phyloP scores from a whole-genome alignment of 1,140 invertebrate genomes.

The Zaprionus ghesquierei region DNA sequence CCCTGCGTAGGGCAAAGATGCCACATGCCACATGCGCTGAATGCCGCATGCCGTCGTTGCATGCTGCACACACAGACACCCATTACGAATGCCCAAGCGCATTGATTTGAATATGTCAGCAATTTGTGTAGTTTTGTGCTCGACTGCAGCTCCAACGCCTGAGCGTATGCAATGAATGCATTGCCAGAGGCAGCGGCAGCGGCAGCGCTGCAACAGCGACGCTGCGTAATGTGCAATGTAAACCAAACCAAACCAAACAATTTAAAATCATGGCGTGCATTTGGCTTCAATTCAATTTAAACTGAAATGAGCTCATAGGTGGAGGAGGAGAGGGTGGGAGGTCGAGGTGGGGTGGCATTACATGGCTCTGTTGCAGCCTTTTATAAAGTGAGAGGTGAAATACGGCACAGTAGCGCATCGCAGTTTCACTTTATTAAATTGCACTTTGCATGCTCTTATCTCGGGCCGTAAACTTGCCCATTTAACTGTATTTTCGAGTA shows the following conservation, averaged over 20 bases:
- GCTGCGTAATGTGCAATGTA: constrained; percentile 76
- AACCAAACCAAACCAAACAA: constrained; percentile 80
- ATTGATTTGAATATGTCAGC: constrained; percentile 81
- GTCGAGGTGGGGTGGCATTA: neutral
- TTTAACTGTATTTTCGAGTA: neutral
- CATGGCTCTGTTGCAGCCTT: constrained; percentile 1
- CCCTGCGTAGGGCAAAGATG: constrained; percentile 41
- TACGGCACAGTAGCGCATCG: neutral
- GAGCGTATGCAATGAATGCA: constrained; percentile 25
- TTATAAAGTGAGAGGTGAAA: constrained; percentile 25
- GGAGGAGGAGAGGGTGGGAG: neutral
- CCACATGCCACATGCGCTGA: constrained; percentile 20
- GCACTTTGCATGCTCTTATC: constrained; percentile 7
- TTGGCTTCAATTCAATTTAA: constrained; percentile 81
- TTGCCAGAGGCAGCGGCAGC: neutral
- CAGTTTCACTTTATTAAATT: constrained; percentile 43
- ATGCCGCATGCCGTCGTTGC: neutral
- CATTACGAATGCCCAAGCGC: constrained; percentile 50
- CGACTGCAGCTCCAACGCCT: constrained; percentile 42
- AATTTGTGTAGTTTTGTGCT: constrained; percentile 80
- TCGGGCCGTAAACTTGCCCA: neutral
- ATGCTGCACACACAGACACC: constrained; percentile 15
- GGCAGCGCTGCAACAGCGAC: constrained; percentile 12
- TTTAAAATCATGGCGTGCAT: constrained; percentile 80
- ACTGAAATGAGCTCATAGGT: constrained; percentile 68